Base-by-base conservation (phyloP, 2,113 vertebrate genomes). In the Tenrec ecaudatus region DNA sequence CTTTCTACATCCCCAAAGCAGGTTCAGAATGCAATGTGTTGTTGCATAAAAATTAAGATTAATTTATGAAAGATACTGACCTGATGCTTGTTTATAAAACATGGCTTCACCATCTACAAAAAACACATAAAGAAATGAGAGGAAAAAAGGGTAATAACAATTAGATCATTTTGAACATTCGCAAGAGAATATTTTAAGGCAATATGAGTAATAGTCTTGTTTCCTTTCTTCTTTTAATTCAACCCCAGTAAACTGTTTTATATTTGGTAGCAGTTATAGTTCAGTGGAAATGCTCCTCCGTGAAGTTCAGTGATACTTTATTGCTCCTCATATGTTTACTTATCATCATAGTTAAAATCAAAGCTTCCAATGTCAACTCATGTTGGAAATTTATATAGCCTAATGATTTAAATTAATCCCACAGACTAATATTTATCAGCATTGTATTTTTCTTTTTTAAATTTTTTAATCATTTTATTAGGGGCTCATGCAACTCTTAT, bases 31-130 rank as follows among this genome's bases (percentile, higher is more conserved):
- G 84, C 4, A 90, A 20, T 25, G 79, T 23, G 8, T 15, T 33
- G 8, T 16, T 33, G 40, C 64, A 10, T 84, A 80, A 86, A 82
- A 87, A 60, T 62, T 75, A 93, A 95, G 31, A 88, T 33, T 25
- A 58, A 53, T 76, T 58, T 33, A n/a, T 88, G 27, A 90, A 88
- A 90, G 36, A 86, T 78, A 95, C 91, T 90, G 6, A 94, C 95
- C 91, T 93, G 87, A 58, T 1, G 12, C 15, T 8, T 11, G 8
- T 22, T 10, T 43, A 9, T n/a, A 7, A 64, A 87, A 57, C 11
- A 53, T 6, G 23, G 95, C 4, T 79, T 80, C 79, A 0, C 73
- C 92, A 95, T 92, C 91, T 96, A 43, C 33, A 91, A 88, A 5
- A 53, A 14, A 40, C 40, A 40, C 73, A 75, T 15, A 27, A 47